Evolutionary conservation across 2,888 invertebrate genomes (phyloP).

Genomic region (Leptopilina syphax): DNA sequence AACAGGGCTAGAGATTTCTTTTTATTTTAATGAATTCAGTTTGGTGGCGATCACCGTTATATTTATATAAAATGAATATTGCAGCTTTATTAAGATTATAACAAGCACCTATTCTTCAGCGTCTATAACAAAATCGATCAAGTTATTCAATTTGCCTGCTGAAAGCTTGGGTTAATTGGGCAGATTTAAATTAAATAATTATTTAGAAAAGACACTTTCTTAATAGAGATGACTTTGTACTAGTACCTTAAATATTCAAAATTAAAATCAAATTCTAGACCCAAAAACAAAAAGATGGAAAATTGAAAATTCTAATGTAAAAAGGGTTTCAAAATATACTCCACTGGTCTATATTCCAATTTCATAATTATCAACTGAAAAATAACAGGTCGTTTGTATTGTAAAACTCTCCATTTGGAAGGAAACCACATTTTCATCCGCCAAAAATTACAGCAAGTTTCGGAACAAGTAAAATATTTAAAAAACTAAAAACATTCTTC

Average conservation of each 20-base stretch:
- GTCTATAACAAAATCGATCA: conserved; percentile 6
- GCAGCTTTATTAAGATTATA: conserved; percentile 17
- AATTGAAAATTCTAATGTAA: too few relatives aligned
- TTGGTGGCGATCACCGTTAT: not conserved
- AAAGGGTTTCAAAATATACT: too few relatives aligned
- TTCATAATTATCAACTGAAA: too few relatives aligned
- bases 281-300: not conserved
- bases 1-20: conserved; percentile 21
- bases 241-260: too few relatives aligned
- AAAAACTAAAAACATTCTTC: not conserved
- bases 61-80: conserved; percentile 12
- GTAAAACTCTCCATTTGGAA: too few relatives aligned
- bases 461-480: too few relatives aligned
- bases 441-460: too few relatives aligned
- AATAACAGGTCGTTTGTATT: too few relatives aligned
- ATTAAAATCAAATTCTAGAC: not conserved
- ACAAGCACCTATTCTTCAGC: conserved; percentile 30
- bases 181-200: not conserved
- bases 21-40: conserved; percentile 16
- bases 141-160: not conserved
- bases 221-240: too few relatives aligned
- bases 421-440: too few relatives aligned
- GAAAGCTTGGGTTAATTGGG: too few relatives aligned
- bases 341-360: too few relatives aligned
- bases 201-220: not conserved